Percentiles rank a stretch among this genome's conserved stretches.
phyloP scores from a whole-genome alignment of 2,113 vertebrate genomes.

The Anarhynchus alexandrinus region DNA sequence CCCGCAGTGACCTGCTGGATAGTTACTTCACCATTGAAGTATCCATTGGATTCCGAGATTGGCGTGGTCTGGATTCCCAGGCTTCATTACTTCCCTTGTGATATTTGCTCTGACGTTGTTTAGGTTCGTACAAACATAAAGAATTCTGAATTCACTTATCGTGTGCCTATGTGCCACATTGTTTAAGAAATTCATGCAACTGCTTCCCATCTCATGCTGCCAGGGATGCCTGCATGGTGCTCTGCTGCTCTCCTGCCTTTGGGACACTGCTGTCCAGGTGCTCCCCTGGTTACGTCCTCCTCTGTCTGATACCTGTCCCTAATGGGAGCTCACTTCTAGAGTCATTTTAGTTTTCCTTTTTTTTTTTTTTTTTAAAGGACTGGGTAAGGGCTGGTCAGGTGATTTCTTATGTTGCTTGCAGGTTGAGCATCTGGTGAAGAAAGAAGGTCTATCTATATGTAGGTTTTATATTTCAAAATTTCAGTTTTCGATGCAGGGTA shows the following conservation, averaged over 20 bases:
- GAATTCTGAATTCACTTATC: background rate
- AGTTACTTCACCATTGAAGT: background rate
- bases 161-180: background rate
- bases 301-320: background rate
- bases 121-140: background rate
- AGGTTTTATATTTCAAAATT: background rate
- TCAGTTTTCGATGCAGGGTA: background rate
- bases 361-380: background rate
- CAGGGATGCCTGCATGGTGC: rapidly evolving
- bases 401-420: background rate
- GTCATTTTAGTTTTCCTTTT: background rate
- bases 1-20: background rate
- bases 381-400: background rate
- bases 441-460: background rate
- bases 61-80: background rate
- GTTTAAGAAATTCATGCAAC: background rate
- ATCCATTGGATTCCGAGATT: background rate
- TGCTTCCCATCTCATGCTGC: background rate
- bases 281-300: background rate
- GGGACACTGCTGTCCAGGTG: background rate
- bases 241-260: background rate
- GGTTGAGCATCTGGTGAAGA: background rate
- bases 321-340: background rate
- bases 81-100: background rate
- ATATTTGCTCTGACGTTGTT: background rate